Evolutionary conservation across 2,888 invertebrate genomes (phyloP), one percentile per base, ranked within the genome.

Genomic region (Sinelater perroti): DNA sequence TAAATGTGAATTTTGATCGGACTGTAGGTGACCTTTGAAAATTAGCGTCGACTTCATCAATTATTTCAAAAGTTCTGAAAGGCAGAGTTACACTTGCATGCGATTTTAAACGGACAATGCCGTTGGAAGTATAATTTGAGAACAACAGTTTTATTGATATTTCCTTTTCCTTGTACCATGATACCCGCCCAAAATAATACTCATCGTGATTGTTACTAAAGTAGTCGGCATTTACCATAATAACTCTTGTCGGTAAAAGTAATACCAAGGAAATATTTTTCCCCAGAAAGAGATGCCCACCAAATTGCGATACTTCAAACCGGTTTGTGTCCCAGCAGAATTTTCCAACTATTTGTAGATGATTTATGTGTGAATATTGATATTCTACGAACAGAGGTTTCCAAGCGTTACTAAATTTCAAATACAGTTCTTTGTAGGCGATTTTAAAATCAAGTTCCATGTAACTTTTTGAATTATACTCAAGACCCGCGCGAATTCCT

Each of bases 261-360:
- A 63, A 18, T 6, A 46, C 59, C 1, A 52, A 1, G 8, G 62
- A 54, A 24, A 62, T 11, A 18, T 59, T 60, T 44, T 59, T 52
- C n/a, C 42, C 55, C 14, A 59, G 11, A 14, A 30, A 30, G 8
- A 65, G 8, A n/a, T 60, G 46, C 6, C 61, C 60, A 11, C 68
- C 68, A 11, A 65, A 28, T 51, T 53, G 47, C 5, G 58, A 56
- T n/a, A 38, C 14, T 2, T 62, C 26, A 3, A 42, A 17, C 3
- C 53, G 18, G 6, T 47, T 35, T n/a, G 61, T 17, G 47, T 68
- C 56, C 63, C 63, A 67, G 46, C 56, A 60, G 35, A 65, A 5
- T 46, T 51, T 55, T 14, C 36, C 56, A 3, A 13, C 31, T 2
- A 30, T 17, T 6, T 55, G 30, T 3, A 60, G 30, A 17, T 42